These are phyloP conservation scores for Orius insidiosus DNA, from an alignment of 1,140 invertebrate species.

Conservation along the genomic window DNA sequence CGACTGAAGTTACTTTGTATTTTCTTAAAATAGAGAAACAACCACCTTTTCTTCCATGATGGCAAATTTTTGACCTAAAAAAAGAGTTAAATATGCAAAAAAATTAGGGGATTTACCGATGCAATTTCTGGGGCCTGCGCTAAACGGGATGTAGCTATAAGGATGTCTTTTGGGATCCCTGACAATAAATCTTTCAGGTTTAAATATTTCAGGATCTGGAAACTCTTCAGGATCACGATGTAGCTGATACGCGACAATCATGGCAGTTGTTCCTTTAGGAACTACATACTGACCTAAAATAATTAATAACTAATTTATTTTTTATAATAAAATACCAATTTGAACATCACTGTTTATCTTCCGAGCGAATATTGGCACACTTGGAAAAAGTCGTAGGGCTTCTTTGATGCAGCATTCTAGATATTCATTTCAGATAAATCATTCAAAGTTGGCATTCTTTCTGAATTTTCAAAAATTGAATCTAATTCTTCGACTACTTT, in stretches of 20 bases:
- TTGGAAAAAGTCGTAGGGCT: conserved; percentile 45
- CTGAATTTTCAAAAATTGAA: conserved; percentile 35
- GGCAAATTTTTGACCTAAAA: conserved; percentile 58
- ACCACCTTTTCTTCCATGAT: conserved; percentile 56
- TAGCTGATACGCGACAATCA: conserved; percentile 36
- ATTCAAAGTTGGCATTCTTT: conserved; percentile 34
- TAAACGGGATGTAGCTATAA: conserved; percentile 55
- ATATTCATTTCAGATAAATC: conserved; percentile 49
- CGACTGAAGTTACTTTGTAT: conserved; percentile 33
- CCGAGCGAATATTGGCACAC: conserved; percentile 50
- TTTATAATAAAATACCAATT: conserved; percentile 31
- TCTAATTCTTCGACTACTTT: conserved; percentile 37
- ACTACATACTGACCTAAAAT: conserved; percentile 22
- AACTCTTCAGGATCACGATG: conserved; percentile 49
- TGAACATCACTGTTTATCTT: conserved; percentile 37
- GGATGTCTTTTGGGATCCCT: conserved; percentile 39
- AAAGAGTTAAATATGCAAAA: conserved; percentile 2
- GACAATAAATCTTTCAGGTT: conserved; percentile 58
- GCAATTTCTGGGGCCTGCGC: conserved; percentile 56
- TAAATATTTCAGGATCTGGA: conserved; percentile 50
- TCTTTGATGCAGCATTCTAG: conserved; percentile 56
- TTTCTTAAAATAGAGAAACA: conserved; percentile 44
- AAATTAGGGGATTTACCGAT: conserved; percentile 32
- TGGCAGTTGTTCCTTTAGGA: conserved; percentile 33
- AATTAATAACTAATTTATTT: not conserved